Evolutionary conservation across 2,113 vertebrate genomes (phyloP), one percentile per base, ranked within the genome.

Genomic region (Oncorhynchus mykiss): DNA sequence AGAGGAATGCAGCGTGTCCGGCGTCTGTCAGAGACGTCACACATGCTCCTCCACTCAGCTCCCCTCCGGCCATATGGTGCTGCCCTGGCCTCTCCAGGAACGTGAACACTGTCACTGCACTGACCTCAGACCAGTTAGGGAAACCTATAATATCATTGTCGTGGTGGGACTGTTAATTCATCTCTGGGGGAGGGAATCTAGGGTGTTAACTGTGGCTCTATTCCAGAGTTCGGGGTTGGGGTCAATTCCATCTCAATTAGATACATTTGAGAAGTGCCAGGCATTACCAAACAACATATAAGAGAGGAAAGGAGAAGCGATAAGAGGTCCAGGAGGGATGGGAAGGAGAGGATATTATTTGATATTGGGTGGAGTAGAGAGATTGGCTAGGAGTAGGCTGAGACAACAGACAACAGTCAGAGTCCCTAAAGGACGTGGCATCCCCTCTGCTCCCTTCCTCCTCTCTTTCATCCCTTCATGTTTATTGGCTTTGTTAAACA

Each of bases 1-100:
- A 34, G 31, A 8, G 29, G 29, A 68, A 68, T 68, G 27, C 29
- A 34, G 48, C 25, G 49, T 71, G 49, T 24, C 39, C 49, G 51
- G 24, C 25, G 7, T 86, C 60, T 83, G 77, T 83, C 71, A 78
- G 69, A 82, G 70, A 75, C 74, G 74, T 78, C 74, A 88, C 85
- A 90, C 84, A 86, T 86, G 83, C 75, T 83, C 70, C 78, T 84
- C 78, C 84, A 88, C 73, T 86, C 85, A 82, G 69, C 73, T 71
- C 81, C 64, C 49, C 49, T 12, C 49, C 39, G 67, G 74, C 82
- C 85, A 86, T 88, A 88, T 89, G 86, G 86, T 80, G 73, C 14
- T 16, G 74, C 80, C 16, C 3, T 1, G 57, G 72, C 65, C 78
- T 81, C 70, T 9, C 73, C 48, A 80, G 86, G 82, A 89, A 86